Evolutionary conservation across 2,888 invertebrate species (phyloP).

Genomic region (Conops quadrifasciatus): DNA sequence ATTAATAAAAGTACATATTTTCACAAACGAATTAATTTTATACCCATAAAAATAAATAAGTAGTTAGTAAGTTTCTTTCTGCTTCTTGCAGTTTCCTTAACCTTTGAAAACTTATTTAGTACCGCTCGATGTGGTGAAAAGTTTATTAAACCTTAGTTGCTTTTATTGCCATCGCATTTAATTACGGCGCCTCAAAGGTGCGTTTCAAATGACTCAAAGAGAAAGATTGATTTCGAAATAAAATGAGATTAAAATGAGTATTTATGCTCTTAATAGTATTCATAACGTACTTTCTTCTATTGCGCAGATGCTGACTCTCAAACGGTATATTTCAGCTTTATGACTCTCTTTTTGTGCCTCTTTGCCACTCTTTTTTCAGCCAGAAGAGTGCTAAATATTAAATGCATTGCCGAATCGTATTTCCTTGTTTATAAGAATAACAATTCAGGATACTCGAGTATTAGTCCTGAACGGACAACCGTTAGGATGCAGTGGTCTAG

Average conservation of each 20-base stretch:
- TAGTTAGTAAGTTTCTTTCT: too few relatives aligned
- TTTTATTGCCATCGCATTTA: not conserved
- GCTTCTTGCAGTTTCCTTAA: too few relatives aligned
- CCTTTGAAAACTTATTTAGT: too few relatives aligned
- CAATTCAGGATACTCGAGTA: conserved; percentile 23
- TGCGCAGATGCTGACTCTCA: not conserved
- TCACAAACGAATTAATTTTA: too few relatives aligned
- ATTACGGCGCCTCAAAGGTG: not conserved
- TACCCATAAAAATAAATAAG: too few relatives aligned
- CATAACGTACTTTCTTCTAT: too few relatives aligned
- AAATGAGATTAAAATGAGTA: not conserved
- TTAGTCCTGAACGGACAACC: conserved; percentile 21
- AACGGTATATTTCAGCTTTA: not conserved
- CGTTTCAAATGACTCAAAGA: not conserved
- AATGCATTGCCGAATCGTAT: too few relatives aligned
- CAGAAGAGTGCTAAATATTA: not conserved
- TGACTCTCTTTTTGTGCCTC: not conserved
- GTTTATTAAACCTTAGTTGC: not conserved
- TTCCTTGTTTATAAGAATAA: conserved; percentile 15
- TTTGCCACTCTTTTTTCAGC: not conserved
- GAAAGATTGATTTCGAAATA: conserved; percentile 14
- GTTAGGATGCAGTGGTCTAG: conserved; percentile 4
- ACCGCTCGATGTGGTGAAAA: conserved; percentile 12
- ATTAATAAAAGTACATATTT: too few relatives aligned
- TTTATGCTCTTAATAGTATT: too few relatives aligned